Conservation (phyloP, 1,140 invertebrate genomes). For the Ceratitis capitata region DNA sequence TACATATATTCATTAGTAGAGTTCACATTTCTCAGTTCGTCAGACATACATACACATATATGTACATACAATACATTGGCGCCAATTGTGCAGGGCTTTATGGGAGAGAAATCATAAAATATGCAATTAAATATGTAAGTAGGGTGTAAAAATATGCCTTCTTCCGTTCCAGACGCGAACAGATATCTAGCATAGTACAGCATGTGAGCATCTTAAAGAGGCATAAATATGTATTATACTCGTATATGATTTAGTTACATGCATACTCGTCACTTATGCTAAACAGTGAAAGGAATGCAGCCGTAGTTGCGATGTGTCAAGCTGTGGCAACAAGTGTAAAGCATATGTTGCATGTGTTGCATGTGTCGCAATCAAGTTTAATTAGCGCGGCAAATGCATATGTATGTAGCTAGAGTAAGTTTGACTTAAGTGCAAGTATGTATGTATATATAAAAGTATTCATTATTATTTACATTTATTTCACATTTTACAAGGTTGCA, state of each 20-base stretch:
- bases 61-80: background rate
- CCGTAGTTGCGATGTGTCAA: no score
- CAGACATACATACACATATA: background rate
- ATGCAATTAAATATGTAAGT: slow-evolving; percentile 1
- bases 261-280: no score
- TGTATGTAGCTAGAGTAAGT: background rate
- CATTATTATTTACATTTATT: background rate
- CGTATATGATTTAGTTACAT: background rate
- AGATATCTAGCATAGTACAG: no score
- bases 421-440: background rate
- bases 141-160: slow-evolving; percentile 9
- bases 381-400: background rate
- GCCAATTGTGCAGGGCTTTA: background rate
- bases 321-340: background rate
- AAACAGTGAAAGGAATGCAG: background rate
- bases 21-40: no score
- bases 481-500: background rate
- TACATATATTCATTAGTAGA: no score
- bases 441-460: background rate
- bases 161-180: background rate
- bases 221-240: background rate
- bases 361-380: slow-evolving; percentile 19
- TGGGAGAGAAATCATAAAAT: background rate
- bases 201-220: background rate
- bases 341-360: slow-evolving; percentile 26